Base-by-base conservation (phyloP, 2,113 vertebrate genomes). In the Gymnocephalus cernua region DNA sequence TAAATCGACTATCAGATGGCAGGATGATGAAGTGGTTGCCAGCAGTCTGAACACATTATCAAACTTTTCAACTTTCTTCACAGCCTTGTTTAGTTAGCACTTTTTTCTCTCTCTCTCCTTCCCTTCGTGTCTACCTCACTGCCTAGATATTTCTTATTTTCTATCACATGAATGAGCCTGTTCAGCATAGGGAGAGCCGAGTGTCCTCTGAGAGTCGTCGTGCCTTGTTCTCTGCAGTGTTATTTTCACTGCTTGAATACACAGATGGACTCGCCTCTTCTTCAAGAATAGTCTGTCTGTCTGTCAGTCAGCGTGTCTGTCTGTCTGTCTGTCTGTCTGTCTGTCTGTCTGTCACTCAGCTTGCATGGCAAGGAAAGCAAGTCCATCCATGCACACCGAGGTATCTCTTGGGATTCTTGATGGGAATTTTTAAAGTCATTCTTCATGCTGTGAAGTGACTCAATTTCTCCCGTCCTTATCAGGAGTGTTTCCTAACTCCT, bases 201-300 rank as follows among this genome's bases (percentile, higher is more conserved):
- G 45, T 32, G 79, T 89, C 89, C 63, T 85, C 78, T 64, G 83
- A 91, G 78, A 82, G 65, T 74, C 61, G 35, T 44, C 45, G 32
- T 81, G 72, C 56, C 65, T 83, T 80, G 67, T 91, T 89, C 81
- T 84, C 47, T 16, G 50, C 88, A 58, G 54, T 72, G 78, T 87
- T 88, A 88, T 86, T 88, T 89, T 90, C 51, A 38, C 83, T 72
- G 84, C 88, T 87, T 4, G 70, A 87, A 89, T 65, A 88, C 82
- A 68, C 74, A 88, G 75, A 89, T 74, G 68, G 79, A 86, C 80
- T 86, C 71, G 25, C 67, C 18, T 67, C 51, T 74, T 82, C 75
- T 47, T 74, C 79, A 44, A 44, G 61, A 86, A 44, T 59, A 23
- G 41, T 67, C 56, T n/a, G 61, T 54, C 56, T 73, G 69, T 86